phyloP scores from a whole-genome alignment of 2,113 vertebrate species.

The Gavialis gangeticus region DNA sequence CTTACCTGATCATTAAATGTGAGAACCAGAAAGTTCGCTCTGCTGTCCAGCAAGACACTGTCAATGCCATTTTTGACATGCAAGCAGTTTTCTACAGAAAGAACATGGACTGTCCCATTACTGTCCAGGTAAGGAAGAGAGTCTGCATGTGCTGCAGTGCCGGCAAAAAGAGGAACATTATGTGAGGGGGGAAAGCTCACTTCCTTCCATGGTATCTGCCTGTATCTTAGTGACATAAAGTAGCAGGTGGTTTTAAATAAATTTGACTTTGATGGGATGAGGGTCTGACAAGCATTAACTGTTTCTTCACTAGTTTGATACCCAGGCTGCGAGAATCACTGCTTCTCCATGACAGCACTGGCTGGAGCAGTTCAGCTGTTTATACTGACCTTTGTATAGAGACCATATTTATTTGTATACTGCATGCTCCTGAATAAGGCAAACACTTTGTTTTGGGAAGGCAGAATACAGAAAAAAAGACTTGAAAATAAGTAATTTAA shows the following conservation, averaged over 20 bases:
- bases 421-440: too few relatives aligned
- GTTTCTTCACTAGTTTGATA: neutral
- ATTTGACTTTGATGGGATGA: neutral
- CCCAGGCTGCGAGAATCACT: neutral
- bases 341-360: neutral
- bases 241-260: neutral
- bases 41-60: constrained; percentile 76
- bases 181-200: neutral
- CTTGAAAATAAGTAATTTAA: too few relatives aligned
- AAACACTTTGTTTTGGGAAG: too few relatives aligned
- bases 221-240: neutral
- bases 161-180: neutral
- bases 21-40: constrained; percentile 84
- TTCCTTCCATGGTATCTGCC: neutral
- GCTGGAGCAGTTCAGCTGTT: neutral
- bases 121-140: constrained; percentile 85
- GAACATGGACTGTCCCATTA: constrained; percentile 83
- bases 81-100: constrained; percentile 92
- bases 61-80: constrained; percentile 82
- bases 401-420: neutral
- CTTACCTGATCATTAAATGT: constrained; percentile 90
- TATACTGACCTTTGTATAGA: neutral
- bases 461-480: too few relatives aligned
- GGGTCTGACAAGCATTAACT: fast-evolving
- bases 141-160: neutral